Evolutionary conservation across 2,888 invertebrate species (phyloP).

Genomic region (Polyommatus icarus): DNA sequence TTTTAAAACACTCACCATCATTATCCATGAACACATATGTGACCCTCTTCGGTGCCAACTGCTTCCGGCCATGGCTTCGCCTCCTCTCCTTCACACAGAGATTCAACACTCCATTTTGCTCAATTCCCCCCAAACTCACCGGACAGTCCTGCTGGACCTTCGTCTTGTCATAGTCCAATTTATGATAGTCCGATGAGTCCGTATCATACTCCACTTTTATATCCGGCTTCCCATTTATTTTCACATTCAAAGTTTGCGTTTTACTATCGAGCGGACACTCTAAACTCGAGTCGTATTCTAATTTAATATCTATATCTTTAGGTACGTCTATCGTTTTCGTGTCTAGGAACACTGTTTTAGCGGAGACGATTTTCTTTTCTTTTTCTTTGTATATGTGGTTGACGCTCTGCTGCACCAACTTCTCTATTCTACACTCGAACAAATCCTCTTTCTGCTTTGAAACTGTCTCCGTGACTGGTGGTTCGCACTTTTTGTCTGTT

Average conservation of each 20-base stretch:
- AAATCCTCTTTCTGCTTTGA: slow-evolving; percentile 47
- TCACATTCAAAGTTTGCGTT: background rate
- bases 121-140: slow-evolving; percentile 34
- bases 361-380: slow-evolving; percentile 59
- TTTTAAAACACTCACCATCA: slow-evolving; percentile 54
- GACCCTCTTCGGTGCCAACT: slow-evolving; percentile 69
- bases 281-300: slow-evolving; percentile 9
- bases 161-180: slow-evolving; percentile 21
- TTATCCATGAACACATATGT: slow-evolving; percentile 53
- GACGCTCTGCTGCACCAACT: slow-evolving; percentile 68
- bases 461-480: slow-evolving; percentile 22
- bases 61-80: slow-evolving; percentile 68
- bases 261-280: background rate
- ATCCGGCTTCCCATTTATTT: slow-evolving; percentile 33
- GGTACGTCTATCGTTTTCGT: slow-evolving; percentile 44
- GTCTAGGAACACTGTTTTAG: slow-evolving; percentile 67
- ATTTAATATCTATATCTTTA: slow-evolving; percentile 7
- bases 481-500: slow-evolving; percentile 25
- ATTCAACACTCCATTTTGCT: slow-evolving; percentile 58
- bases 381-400: slow-evolving; percentile 65
- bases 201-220: slow-evolving; percentile 4
- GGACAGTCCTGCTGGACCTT: slow-evolving; percentile 35
- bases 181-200: background rate
- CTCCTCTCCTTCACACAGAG: slow-evolving; percentile 65
- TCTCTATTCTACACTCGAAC: slow-evolving; percentile 70